Evolutionary conservation across 2,797 vertebrate species (phyloP).

Genomic region (Thalassophryne amazonica): DNA sequence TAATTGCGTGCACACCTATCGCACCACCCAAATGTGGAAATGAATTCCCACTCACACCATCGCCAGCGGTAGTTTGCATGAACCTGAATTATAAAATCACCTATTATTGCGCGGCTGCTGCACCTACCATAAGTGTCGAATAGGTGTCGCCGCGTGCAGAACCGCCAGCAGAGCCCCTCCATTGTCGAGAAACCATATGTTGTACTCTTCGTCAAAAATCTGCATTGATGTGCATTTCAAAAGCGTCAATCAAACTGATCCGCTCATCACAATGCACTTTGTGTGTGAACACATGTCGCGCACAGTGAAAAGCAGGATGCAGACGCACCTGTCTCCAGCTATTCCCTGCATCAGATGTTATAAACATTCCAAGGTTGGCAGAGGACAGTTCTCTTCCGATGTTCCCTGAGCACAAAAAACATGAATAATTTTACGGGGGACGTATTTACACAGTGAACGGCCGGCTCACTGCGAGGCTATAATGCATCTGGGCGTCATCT

Average conservation of each 20-base stretch:
- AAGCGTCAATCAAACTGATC: slow-evolving; percentile 1
- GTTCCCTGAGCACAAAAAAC: slow-evolving; percentile 80
- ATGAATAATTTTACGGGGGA: slow-evolving; percentile 35
- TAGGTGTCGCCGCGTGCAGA: slow-evolving; percentile 84
- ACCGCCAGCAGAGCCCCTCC: slow-evolving; percentile 93
- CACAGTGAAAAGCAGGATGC: slow-evolving; percentile 4
- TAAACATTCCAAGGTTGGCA: slow-evolving; percentile 87
- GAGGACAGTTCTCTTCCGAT: slow-evolving; percentile 89
- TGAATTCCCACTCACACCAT: slow-evolving; percentile 36
- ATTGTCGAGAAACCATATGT: slow-evolving; percentile 95
- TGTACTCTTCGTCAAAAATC: slow-evolving; percentile 95
- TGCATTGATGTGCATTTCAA: slow-evolving; percentile 52
- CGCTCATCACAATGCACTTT: not conserved
- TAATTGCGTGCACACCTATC: slow-evolving; percentile 41
- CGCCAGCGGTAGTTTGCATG: slow-evolving; percentile 14
- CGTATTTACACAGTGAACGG: slow-evolving; percentile 49
- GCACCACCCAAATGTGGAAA: not conserved
- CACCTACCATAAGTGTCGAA: slow-evolving; percentile 90
- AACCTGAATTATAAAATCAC: slow-evolving; percentile 22
- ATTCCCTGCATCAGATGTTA: slow-evolving; percentile 94
- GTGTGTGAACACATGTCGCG: slow-evolving; percentile 1
- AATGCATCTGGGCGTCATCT: slow-evolving; percentile 24
- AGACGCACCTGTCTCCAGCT: slow-evolving; percentile 92
- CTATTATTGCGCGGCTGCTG: not conserved
- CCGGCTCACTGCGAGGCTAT: not conserved